phyloP scores from a whole-genome alignment of 23 tunicate species.

The Pegea sp. region DNA sequence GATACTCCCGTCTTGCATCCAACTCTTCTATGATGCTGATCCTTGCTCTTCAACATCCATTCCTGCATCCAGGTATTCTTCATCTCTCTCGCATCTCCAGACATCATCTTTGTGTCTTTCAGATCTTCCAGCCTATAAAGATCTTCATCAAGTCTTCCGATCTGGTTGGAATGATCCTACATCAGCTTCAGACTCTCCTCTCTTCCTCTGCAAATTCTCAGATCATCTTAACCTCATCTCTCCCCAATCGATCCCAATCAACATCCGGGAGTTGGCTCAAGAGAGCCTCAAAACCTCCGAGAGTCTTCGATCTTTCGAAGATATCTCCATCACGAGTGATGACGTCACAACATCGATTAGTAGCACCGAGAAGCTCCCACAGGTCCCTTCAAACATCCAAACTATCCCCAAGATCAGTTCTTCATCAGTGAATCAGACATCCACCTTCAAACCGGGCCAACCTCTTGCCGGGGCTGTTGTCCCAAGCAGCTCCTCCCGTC shows the following conservation, averaged over 20 bases:
- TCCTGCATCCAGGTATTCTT: background rate
- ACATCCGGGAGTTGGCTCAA: background rate
- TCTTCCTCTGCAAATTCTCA: background rate
- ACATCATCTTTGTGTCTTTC: background rate
- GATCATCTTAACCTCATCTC: background rate
- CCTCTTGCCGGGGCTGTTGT: too few relatives aligned
- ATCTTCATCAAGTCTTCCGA: background rate
- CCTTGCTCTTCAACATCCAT: background rate
- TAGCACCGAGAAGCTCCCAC: too few relatives aligned
- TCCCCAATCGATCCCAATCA: background rate
- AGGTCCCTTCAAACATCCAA: too few relatives aligned
- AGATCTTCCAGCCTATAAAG: background rate
- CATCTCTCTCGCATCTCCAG: background rate
- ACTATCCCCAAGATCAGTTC: too few relatives aligned
- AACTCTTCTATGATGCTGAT: conserved; percentile 46
- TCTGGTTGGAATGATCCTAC: background rate
- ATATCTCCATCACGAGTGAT: too few relatives aligned
- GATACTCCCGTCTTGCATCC: conserved; percentile 56
- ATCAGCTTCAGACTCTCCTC: background rate
- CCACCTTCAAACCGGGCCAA: background rate
- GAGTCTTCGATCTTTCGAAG: too few relatives aligned
- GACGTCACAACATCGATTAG: too few relatives aligned
- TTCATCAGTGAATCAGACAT: too few relatives aligned
- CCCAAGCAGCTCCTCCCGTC: too few relatives aligned
- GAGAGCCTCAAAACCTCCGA: conserved; percentile 1